Conservation (phyloP, 2,888 invertebrate genomes). For the Eupithecia abbreviata region DNA sequence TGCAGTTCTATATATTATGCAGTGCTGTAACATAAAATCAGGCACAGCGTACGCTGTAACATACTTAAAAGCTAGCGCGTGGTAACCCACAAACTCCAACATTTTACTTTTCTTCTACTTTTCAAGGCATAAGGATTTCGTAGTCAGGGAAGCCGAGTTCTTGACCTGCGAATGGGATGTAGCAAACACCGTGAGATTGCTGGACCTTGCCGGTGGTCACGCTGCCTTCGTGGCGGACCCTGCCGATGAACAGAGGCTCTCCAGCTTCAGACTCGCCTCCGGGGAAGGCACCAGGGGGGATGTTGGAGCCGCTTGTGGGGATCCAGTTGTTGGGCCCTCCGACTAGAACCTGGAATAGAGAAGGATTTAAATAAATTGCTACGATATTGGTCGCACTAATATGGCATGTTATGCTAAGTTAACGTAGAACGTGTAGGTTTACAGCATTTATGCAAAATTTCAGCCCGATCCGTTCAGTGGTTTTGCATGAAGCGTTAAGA, state of each 20-base stretch:
- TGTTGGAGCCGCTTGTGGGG: constrained; percentile 85
- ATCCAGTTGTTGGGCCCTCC: constrained; percentile 88
- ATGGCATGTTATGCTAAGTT: neutral
- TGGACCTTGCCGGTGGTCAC: constrained; percentile 80
- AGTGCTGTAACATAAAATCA: constrained; percentile 52
- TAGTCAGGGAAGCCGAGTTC: constrained; percentile 92
- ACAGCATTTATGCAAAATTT: neutral
- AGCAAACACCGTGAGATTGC: constrained; percentile 90
- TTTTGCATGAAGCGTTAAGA: too few species aligned
- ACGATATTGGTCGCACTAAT: neutral
- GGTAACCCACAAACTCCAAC: constrained; percentile 10
- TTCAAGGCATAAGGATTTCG: constrained; percentile 87
- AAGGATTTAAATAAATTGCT: constrained; percentile 1
- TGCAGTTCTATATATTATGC: constrained; percentile 54
- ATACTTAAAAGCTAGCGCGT: constrained; percentile 42
- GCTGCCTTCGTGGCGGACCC: constrained; percentile 6
- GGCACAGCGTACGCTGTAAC: constrained; percentile 46
- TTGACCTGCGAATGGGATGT: constrained; percentile 92
- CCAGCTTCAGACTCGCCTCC: constrained; percentile 90
- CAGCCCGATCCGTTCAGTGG: neutral
- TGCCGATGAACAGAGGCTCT: constrained; percentile 79
- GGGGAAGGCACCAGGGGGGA: constrained; percentile 90
- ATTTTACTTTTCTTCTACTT: neutral
- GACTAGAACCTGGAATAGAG: constrained; percentile 78
- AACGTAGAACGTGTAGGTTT: neutral